These are phyloP conservation scores for Python bivittatus DNA, from an alignment of 2,113 vertebrate genomes.

Conservation along the genomic window DNA sequence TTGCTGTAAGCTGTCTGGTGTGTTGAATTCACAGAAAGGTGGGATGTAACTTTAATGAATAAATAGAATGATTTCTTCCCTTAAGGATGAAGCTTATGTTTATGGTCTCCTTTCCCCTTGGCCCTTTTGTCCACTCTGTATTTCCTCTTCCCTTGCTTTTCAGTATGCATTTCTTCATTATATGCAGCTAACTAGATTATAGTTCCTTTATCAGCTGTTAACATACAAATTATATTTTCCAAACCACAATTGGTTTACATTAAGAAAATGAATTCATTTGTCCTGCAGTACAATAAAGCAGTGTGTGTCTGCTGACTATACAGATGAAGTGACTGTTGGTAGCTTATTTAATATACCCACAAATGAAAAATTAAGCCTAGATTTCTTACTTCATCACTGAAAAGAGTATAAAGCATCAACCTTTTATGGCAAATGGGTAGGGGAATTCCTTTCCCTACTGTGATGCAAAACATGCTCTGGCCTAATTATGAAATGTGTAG, in stretches of 20 bases:
- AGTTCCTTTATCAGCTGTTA: not conserved
- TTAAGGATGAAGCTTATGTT: not conserved
- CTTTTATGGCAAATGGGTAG: not conserved
- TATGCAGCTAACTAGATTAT: not conserved
- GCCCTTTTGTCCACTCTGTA: not conserved
- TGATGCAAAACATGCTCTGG: conserved; percentile 23
- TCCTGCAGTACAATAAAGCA: conserved; percentile 12
- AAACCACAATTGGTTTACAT: not conserved
- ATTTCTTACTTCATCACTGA: conserved; percentile 11
- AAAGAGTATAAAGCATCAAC: not conserved
- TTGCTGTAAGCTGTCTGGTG: not conserved
- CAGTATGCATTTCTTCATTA: not conserved
- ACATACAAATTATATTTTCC: conserved; percentile 1
- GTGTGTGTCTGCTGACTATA: conserved; percentile 13
- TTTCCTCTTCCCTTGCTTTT: not conserved
- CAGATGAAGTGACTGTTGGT: not conserved
- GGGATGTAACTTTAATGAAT: not conserved
- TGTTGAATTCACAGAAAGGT: not conserved
- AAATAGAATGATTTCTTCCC: not conserved
- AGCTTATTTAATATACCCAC: conserved; percentile 1
- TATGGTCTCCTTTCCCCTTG: not conserved
- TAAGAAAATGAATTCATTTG: not conserved
- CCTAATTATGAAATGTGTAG: conserved; percentile 38
- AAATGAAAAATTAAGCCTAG: not conserved
- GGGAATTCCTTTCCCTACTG: not conserved